These are phyloP conservation scores for Aegithalos caudatus DNA, from an alignment of 2,113 vertebrate genomes.

Conservation along the genomic window DNA sequence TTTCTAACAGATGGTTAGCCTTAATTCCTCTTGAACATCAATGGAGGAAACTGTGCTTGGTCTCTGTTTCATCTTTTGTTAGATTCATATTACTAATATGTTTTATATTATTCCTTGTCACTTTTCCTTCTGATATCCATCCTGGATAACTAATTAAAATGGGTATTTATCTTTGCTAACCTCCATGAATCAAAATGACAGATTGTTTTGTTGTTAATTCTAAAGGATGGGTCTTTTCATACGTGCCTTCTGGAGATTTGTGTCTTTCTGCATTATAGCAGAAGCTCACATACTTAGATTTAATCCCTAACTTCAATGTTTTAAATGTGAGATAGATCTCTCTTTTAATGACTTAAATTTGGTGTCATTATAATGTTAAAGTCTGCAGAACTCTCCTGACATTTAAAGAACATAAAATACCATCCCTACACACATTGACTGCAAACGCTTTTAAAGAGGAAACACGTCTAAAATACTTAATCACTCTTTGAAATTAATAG, in stretches of 20 bases:
- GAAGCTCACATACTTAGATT: background rate
- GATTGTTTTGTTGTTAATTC: background rate
- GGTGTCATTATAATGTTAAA: background rate
- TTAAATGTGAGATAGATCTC: background rate
- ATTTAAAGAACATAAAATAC: slow-evolving; percentile 14
- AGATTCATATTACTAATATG: background rate
- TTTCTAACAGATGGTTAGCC: background rate
- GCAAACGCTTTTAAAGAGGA: background rate
- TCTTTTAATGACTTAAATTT: background rate
- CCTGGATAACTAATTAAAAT: background rate
- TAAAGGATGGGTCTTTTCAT: background rate
- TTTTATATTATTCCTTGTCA: background rate
- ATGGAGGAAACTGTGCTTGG: background rate
- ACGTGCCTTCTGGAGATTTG: background rate
- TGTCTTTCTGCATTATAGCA: background rate
- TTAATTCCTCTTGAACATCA: background rate
- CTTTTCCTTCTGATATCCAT: background rate
- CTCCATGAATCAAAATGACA: background rate
- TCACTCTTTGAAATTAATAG: background rate
- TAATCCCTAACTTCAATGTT: background rate
- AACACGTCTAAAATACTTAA: background rate
- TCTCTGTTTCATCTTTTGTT: background rate
- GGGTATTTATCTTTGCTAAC: background rate
- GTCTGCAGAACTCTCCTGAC: background rate
- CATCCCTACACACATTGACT: background rate